A percentile compares a stretch with the other conserved stretches of the same genome.
phyloP scores from a whole-genome alignment of 64 coral and sea anemone species.

The Acropora yongei region DNA sequence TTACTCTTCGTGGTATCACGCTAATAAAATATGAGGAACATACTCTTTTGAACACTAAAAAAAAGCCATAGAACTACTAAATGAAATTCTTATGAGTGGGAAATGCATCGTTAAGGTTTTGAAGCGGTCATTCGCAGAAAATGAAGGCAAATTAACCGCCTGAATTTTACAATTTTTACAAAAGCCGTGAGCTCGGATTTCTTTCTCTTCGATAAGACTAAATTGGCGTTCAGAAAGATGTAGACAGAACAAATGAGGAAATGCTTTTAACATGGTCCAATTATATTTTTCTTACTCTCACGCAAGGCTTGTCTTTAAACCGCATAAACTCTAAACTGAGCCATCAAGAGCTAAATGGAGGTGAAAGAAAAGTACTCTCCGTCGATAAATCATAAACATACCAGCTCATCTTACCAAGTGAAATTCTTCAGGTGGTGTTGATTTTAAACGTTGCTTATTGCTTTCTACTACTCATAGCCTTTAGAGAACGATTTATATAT shows the following conservation, averaged over 20 bases:
- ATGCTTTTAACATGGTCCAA: background rate
- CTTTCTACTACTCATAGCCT: background rate
- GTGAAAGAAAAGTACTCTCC: background rate
- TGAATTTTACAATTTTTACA: background rate
- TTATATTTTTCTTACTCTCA: background rate
- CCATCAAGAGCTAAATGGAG: conserved; percentile 10
- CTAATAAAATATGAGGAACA: background rate
- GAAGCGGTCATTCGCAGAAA: conserved; percentile 2
- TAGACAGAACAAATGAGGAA: background rate
- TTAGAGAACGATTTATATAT: background rate
- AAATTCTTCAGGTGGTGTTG: background rate
- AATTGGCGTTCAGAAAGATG: background rate
- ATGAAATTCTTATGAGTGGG: background rate
- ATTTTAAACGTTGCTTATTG: background rate
- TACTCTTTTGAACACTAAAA: background rate
- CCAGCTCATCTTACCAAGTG: background rate
- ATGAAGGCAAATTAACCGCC: background rate
- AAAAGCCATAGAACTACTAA: background rate
- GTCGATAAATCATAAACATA: background rate
- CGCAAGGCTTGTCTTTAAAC: conserved; percentile 21
- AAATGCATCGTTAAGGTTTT: background rate
- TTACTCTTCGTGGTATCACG: conserved; percentile 2
- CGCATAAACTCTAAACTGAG: conserved; percentile 4
- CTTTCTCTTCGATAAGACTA: background rate
- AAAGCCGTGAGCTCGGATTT: background rate